Percentiles rank a stretch among this genome's conserved stretches.
Conservation (phyloP, 2,113 vertebrate genomes). For the Sakesphorus luctuosus region DNA sequence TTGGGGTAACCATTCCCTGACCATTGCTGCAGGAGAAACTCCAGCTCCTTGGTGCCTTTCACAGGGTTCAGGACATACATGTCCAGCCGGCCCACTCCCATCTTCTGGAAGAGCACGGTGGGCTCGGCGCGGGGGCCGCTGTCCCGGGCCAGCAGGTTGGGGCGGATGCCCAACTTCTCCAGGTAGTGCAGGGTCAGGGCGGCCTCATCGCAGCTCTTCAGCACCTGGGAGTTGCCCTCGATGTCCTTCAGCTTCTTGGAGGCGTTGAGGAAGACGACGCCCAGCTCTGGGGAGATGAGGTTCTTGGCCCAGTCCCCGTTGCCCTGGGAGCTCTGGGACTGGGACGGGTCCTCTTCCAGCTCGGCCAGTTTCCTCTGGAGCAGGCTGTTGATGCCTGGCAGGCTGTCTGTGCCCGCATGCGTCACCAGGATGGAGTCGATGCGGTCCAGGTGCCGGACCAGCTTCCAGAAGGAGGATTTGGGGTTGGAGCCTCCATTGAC, state of each 20-base stretch:
- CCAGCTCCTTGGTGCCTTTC: slow-evolving; percentile 77
- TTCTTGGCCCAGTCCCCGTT: slow-evolving; percentile 83
- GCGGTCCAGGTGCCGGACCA: slow-evolving; percentile 93
- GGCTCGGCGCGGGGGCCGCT: slow-evolving; percentile 75
- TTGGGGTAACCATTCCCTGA: slow-evolving; percentile 42
- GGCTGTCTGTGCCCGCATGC: slow-evolving; percentile 86
- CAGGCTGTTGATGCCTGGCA: slow-evolving; percentile 91
- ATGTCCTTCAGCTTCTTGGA: slow-evolving; percentile 74
- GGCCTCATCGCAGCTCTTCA: slow-evolving; percentile 82
- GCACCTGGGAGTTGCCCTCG: slow-evolving; percentile 51
- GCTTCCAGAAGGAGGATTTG: slow-evolving; percentile 93
- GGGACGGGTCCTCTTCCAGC: slow-evolving; percentile 77
- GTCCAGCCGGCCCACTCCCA: slow-evolving; percentile 94
- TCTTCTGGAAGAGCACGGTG: slow-evolving; percentile 90
- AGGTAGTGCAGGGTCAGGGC: slow-evolving; percentile 79
- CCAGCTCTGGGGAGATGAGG: slow-evolving; percentile 89
- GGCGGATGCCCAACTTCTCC: slow-evolving; percentile 78
- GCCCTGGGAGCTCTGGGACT: slow-evolving; percentile 57
- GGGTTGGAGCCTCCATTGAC: slow-evolving; percentile 91
- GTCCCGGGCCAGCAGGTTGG: slow-evolving; percentile 76
- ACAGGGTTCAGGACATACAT: slow-evolving; percentile 90
- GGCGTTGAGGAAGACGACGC: slow-evolving; percentile 90
- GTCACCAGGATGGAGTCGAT: slow-evolving; percentile 92
- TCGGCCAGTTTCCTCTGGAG: slow-evolving; percentile 89
- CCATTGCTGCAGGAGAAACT: slow-evolving; percentile 82